Percentiles rank a stretch among this genome's conserved stretches.
Evolutionary conservation across 2,888 invertebrate genomes (phyloP).

Genomic region (Pristionchus entomophagus): DNA sequence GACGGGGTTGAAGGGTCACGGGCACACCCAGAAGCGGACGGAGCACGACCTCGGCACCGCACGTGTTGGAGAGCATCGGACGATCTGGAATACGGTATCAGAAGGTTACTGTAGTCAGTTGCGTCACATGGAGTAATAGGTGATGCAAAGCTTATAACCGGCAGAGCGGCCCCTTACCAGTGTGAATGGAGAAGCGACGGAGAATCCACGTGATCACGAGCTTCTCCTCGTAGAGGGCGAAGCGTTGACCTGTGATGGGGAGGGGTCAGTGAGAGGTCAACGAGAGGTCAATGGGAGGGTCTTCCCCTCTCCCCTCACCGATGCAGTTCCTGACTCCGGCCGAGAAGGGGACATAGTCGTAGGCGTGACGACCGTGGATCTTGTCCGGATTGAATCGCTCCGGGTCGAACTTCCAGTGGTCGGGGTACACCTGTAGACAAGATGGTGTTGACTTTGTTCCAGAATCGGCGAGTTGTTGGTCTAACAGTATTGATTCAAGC

Average conservation of each 20-base stretch:
- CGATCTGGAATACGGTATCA: too few relatives aligned
- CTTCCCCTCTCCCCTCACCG: conserved; percentile 28
- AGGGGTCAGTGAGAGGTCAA: too few relatives aligned
- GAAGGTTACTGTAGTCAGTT: too few relatives aligned
- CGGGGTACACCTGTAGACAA: not conserved
- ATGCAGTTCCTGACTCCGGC: conserved; percentile 52
- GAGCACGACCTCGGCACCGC: conserved; percentile 35
- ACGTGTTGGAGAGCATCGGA: conserved; percentile 25
- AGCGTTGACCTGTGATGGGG: conserved; percentile 49
- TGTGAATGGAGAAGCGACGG: conserved; percentile 46
- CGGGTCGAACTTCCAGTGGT: conserved; percentile 49
- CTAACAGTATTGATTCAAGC: too few relatives aligned
- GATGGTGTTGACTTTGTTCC: too few relatives aligned
- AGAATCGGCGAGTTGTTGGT: too few relatives aligned
- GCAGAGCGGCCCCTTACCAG: too few relatives aligned
- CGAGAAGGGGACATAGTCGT: conserved; percentile 53
- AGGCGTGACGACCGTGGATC: conserved; percentile 43
- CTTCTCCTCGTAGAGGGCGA: conserved; percentile 52
- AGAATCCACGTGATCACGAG: conserved; percentile 50
- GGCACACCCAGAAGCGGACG: conserved; percentile 45
- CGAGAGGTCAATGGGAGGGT: too few relatives aligned
- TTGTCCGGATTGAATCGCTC: conserved; percentile 48
- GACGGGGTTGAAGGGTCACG: conserved; percentile 5
- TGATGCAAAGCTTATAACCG: too few relatives aligned
- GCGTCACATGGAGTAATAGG: too few relatives aligned